Base-by-base conservation (phyloP, 1,140 invertebrate species). In the Trichomalopsis sarcophagae region DNA sequence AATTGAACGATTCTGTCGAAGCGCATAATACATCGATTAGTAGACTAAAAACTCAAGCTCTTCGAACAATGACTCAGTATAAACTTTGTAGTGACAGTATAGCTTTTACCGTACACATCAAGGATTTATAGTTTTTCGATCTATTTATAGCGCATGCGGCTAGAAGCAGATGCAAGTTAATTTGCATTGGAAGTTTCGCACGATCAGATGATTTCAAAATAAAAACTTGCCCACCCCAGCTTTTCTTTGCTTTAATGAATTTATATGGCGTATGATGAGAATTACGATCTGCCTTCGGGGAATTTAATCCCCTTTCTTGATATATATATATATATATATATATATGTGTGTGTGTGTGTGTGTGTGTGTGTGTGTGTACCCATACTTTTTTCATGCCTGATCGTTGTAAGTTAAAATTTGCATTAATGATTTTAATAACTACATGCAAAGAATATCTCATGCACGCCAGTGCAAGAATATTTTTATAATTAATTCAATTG, bases 181-280 rank as follows among this genome's bases (percentile, higher is more conserved):
- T 71, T 71, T 71, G 68, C 68, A 71, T 71, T n/a, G 11, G 68
- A 71, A 71, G 23, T n/a, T 71, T 33, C 11, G 27, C 30, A 30
- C 68, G 23, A 30, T 27, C 68, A 71, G 30, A 71, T 71, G 33
- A 71, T 71, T 11, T 13, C 1, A 30, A 71, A 71, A 30, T 33
- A 71, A 71, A 71, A 71, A 71, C 27, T 71, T 30, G 68, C n/a
- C 30, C 23, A 11, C 1, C 21, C 11, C 7, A 68, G 10, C 66
- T 68, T 68, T 68, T 68, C 66, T 68, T 27, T n/a, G 66, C 66
- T 68, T 27, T n/a, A 69, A 69, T 69, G 66, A 69, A 69, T 69
- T 69, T 69, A 69, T 69, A 69, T 69, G 66, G 66, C 23, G 27
- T 69, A 69, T 69, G 23, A 27, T 69, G 66, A 23, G 10, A 23